Percentiles rank a stretch among this genome's conserved stretches.
These are phyloP conservation scores for Acrobasis suavella DNA, from an alignment of 2,888 invertebrate species.

Conservation along the genomic window DNA sequence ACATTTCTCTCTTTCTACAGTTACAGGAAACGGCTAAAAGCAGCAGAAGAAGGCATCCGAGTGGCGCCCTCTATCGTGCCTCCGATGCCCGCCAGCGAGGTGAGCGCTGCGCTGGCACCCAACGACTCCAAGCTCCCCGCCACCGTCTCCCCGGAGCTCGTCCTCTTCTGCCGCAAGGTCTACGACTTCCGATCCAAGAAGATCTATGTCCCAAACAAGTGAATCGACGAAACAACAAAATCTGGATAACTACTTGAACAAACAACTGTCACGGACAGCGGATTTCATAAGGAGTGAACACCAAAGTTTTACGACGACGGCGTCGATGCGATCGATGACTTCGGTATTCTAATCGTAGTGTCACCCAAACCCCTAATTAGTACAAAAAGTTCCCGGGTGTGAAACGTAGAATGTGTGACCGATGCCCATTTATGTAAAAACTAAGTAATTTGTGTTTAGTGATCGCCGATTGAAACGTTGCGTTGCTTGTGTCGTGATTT, in stretches of 20 bases:
- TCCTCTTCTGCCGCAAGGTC: conserved; percentile 95
- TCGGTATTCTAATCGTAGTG: conserved; percentile 46
- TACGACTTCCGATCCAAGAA: conserved; percentile 97
- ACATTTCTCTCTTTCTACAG: conserved; percentile 66
- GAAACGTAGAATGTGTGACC: conserved; percentile 57
- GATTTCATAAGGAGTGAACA: conserved; percentile 46
- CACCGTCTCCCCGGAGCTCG: conserved; percentile 88
- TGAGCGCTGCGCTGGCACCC: conserved; percentile 71
- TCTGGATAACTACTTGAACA: conserved; percentile 39
- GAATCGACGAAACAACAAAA: conserved; percentile 40
- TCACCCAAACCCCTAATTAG: conserved; percentile 60
- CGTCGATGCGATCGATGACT: conserved; percentile 32
- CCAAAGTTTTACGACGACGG: conserved; percentile 49
- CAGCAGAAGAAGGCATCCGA: conserved; percentile 89
- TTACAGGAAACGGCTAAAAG: conserved; percentile 91
- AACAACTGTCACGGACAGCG: conserved; percentile 21
- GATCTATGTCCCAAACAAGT: conserved; percentile 78
- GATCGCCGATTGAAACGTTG: conserved; percentile 57
- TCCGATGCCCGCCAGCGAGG: conserved; percentile 81
- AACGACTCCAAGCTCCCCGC: conserved; percentile 85
- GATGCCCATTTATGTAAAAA: conserved; percentile 58
- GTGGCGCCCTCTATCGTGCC: conserved; percentile 89
- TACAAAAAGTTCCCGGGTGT: conserved; percentile 72
- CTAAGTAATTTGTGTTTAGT: conserved; percentile 56
- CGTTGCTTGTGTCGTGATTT: conserved; percentile 69